These are phyloP conservation scores for Arvicanthis niloticus DNA, from an alignment of 2,113 vertebrate genomes.

Conservation along the genomic window DNA sequence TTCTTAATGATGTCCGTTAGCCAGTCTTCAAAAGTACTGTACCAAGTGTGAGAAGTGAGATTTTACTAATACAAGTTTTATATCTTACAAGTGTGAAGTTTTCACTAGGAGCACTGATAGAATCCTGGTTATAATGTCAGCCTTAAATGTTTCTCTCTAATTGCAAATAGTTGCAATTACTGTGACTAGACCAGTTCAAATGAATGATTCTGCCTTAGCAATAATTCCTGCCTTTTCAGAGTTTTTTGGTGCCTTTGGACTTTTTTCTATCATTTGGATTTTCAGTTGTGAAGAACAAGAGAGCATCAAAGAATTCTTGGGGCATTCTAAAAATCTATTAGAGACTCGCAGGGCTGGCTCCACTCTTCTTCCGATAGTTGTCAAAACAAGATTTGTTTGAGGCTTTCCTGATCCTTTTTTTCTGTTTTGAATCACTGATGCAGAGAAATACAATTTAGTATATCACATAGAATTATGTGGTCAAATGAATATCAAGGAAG, in stretches of 20 bases:
- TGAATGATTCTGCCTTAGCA: not conserved
- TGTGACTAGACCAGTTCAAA: not conserved
- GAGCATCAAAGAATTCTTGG: constrained; percentile 6
- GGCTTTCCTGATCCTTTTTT: constrained; percentile 31
- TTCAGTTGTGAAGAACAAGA: constrained; percentile 41
- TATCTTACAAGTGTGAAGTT: not conserved
- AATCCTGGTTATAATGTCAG: not conserved
- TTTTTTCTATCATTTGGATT: constrained; percentile 25
- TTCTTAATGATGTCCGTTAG: not conserved
- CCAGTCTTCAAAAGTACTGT: not conserved
- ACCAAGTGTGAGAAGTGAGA: not conserved
- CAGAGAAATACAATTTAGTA: constrained; percentile 59
- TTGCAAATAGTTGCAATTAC: constrained; percentile 28
- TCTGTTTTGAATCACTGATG: constrained; percentile 42
- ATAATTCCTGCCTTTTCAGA: constrained; percentile 33
- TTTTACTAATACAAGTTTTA: constrained; percentile 49
- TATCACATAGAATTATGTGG: constrained; percentile 45
- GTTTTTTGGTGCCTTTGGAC: constrained; percentile 3
- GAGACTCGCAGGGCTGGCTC: not conserved
- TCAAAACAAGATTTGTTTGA: constrained; percentile 63
- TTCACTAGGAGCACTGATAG: not conserved
- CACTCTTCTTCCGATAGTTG: not conserved
- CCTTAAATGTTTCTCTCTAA: constrained; percentile 47
- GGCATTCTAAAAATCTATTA: constrained; percentile 23
- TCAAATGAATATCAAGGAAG: constrained; percentile 62